A percentile compares a stretch with the other conserved stretches of the same genome.
Conservation (phyloP, 2,888 invertebrate genomes). For the Watsonalla binaria region DNA sequence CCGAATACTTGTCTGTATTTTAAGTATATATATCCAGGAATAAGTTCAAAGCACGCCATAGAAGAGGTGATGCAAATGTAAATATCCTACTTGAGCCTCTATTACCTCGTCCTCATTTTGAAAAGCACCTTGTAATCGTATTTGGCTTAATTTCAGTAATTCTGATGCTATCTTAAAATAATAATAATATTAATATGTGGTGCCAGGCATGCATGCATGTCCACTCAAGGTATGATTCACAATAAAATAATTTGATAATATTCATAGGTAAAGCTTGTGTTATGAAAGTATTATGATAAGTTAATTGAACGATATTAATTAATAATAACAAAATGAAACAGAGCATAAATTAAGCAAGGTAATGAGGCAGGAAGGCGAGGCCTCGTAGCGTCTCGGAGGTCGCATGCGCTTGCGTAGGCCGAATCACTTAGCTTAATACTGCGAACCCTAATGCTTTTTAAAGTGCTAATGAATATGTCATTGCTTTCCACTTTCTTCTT, state of each 20-base stretch:
- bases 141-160: too few species aligned
- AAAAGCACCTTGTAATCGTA: too few species aligned
- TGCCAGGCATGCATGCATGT: background rate
- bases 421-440: slow-evolving; percentile 38
- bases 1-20: background rate
- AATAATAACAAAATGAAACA: slow-evolving; percentile 16
- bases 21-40: background rate
- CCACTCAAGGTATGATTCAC: background rate
- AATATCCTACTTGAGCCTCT: too few species aligned
- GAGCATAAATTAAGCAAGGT: slow-evolving; percentile 40
- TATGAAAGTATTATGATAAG: background rate
- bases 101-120: too few species aligned
- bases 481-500: slow-evolving; percentile 23
- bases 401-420: slow-evolving; percentile 26
- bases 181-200: too few species aligned
- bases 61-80: background rate
- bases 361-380: slow-evolving; percentile 54
- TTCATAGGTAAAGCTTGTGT: background rate
- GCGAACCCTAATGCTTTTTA: slow-evolving; percentile 33
- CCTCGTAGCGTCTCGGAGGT: slow-evolving; percentile 53
- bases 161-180: too few species aligned
- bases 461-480: slow-evolving; percentile 26
- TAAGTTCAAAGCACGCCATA: background rate
- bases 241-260: background rate
- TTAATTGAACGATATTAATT: background rate